phyloP scores from a whole-genome alignment of 2,113 vertebrate genomes.

The Mirounga angustirostris region DNA sequence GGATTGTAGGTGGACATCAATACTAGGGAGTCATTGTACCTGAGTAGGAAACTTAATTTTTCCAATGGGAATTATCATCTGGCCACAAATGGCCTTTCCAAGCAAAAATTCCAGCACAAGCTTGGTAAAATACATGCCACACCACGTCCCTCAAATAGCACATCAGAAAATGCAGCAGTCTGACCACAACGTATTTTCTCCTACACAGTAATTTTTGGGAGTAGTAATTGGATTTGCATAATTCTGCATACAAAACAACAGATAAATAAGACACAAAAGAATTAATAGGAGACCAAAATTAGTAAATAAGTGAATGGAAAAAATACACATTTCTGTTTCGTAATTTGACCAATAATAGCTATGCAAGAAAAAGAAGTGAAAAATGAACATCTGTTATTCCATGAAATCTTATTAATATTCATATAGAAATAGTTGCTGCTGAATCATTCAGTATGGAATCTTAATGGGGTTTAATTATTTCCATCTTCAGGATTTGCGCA shows the following conservation, averaged over 20 bases:
- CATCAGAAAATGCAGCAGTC: not conserved
- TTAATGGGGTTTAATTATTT: slow-evolving; percentile 83
- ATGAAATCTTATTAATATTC: slow-evolving; percentile 78
- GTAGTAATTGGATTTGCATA: slow-evolving; percentile 6
- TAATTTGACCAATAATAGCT: slow-evolving; percentile 58
- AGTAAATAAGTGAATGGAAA: slow-evolving; percentile 67
- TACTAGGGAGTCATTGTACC: not conserved
- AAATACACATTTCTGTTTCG: slow-evolving; percentile 73
- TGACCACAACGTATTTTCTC: slow-evolving; percentile 25
- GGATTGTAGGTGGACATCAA: slow-evolving; percentile 17
- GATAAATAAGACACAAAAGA: slow-evolving; percentile 60
- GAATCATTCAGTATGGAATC: slow-evolving; percentile 83
- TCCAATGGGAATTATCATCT: slow-evolving; percentile 56
- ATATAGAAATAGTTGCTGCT: slow-evolving; percentile 80
- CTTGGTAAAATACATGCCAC: slow-evolving; percentile 43
- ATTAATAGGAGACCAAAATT: slow-evolving; percentile 37
- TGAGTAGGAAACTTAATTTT: slow-evolving; percentile 16
- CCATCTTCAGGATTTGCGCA: slow-evolving; percentile 77
- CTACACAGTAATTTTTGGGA: slow-evolving; percentile 32
- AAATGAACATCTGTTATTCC: slow-evolving; percentile 80
- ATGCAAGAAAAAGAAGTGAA: slow-evolving; percentile 72
- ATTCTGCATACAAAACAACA: slow-evolving; percentile 51
- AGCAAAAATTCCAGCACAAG: not conserved
- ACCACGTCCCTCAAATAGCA: not conserved
- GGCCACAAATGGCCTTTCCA: not conserved